Conservation (phyloP, 30 jellyfish, hydroid and myxozoan species). For the Hydractinia symbiolongicarpus region DNA sequence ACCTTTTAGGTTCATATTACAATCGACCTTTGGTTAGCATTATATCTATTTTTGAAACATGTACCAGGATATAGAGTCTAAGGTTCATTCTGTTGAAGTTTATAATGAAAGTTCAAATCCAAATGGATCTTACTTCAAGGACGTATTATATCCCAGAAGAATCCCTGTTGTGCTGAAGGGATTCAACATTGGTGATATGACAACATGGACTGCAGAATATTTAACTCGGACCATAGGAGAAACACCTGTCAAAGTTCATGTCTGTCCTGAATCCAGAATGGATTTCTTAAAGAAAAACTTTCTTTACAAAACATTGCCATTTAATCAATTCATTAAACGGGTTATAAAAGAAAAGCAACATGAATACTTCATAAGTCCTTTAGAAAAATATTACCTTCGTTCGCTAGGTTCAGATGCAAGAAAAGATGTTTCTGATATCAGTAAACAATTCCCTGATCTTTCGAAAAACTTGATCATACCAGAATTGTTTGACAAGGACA, state of each 20-base stretch:
- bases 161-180: constrained; percentile 58
- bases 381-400: constrained; percentile 69
- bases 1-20: no score
- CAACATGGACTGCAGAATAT: constrained; percentile 51
- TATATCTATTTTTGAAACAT: no score
- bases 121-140: constrained; percentile 4
- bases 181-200: constrained; percentile 55
- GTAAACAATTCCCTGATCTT: constrained; percentile 72
- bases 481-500: constrained; percentile 43
- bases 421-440: constrained; percentile 76
- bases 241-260: constrained; percentile 67
- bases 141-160: constrained; percentile 35
- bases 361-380: constrained; percentile 52
- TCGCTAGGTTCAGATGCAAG: constrained; percentile 69
- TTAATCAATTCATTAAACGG: constrained; percentile 50
- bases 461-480: constrained; percentile 59
- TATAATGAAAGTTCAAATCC: neutral
- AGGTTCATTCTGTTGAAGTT: no score
- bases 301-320: constrained; percentile 57
- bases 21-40: no score
- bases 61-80: no score
- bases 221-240: constrained; percentile 39
- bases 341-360: constrained; percentile 40
- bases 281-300: constrained; percentile 74
- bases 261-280: constrained; percentile 59